Base-by-base conservation (phyloP, 2,888 invertebrate species). In the Cataglyphis livida region DNA sequence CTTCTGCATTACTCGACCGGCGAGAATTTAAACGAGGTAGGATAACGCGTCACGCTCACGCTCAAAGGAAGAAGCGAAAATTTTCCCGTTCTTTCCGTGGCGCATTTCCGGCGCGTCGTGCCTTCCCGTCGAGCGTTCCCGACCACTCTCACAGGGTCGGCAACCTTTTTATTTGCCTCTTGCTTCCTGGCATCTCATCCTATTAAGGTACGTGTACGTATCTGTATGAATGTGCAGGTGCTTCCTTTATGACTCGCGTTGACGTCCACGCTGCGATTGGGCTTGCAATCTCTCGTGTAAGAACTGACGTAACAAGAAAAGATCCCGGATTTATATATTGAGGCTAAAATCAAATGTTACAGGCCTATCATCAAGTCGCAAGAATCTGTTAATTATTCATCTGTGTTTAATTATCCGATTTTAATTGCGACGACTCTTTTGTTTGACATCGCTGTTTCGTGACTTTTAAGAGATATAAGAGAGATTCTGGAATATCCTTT, bases 201-300 rank as follows among this genome's bases (percentile, higher is more conserved):
- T 59, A n/a, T 44, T 18, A 15, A 66, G 28, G 9, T 57, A 6
- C 12, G n/a, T 18, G n/a, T n/a, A 15, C 7, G 64, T 44, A 12
- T 1, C 44, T 7, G 18, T 5, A 15, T 6, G 32, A 21, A 1
- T 44, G 6, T 65, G 7, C 18, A 65, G 25, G 21, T 25, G 44
- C 35, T 44, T 66, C 61, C 68, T 70, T 82, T 84, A 74, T 78
- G 85, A 88, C 81, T 84, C 71, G 78, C 82, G 82, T 84, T 82
- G 86, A 79, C 81, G 66, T 48, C 68, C 70, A 59, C 38, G 44
- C 32, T 21, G 44, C 59, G 78, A 85, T 82, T 82, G 65, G 41
- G 12, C 25, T 18, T 51, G 35, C 25, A 66, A 38, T 1, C 6
- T 6, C 12, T 28, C 38, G 21, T 21, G 44, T 9, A 48, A 32